Evolutionary conservation across 2,113 vertebrate genomes (phyloP), one percentile per base, ranked within the genome.

Genomic region (Dicerorhinus sumatrensis): DNA sequence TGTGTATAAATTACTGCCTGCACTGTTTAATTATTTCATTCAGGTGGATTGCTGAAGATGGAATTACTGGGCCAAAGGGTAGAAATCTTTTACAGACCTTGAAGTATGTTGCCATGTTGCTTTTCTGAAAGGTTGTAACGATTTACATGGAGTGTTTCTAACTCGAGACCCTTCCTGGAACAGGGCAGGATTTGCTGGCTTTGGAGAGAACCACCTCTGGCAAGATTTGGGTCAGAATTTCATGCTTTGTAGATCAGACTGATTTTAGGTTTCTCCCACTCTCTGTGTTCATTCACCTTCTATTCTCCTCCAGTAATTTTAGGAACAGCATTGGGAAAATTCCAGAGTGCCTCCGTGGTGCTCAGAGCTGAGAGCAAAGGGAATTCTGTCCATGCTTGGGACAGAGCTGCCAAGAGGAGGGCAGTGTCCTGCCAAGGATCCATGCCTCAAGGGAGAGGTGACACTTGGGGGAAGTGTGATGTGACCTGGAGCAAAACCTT

Each of bases 331-430:
- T 6, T 62, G 76, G 91, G 91, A 76, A 82, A 76, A 95, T 85
- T 97, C 85, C 95, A 91, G 23, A 73, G 33, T 5, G 6, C 93
- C 62, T 93, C 88, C 80, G 29, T 33, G n/a, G 84, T 42, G 36
- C 91, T 63, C 31, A 29, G 67, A 60, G 70, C 6, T 1, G 5
- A 36, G 4, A 72, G 95, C 76, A 48, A 85, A 89, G 36, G 36
- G 21, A 92, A 58, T 65, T 87, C 42, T 69, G 27, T 39, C 42
- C n/a, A 3, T 48, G 31, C n/a, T 31, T 54, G 17, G 17, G 60
- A 67, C 23, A 67, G 46, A 94, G 69, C 42, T 20, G n/a, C 36
- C 75, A 21, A 60, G 39, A 7, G 10, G 16, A 21, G 13, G 39
- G 5, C 20, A 56, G 21, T 29, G 76, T 69, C 25, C 86, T 27